Evolutionary conservation across 2,888 invertebrate genomes (phyloP).

Genomic region (Drosophila fulvimacula): DNA sequence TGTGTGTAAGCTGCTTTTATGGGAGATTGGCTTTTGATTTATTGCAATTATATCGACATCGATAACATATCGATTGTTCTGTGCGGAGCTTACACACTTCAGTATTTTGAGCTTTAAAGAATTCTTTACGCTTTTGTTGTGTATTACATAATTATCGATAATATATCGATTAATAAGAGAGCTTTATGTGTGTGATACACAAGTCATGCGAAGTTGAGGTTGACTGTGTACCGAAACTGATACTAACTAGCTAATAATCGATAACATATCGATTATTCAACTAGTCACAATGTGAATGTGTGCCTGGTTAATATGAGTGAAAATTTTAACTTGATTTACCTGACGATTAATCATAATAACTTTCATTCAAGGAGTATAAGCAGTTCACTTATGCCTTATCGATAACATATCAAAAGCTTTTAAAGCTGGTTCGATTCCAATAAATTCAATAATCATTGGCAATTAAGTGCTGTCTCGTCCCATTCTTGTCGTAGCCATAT

Average conservation of each 20-base stretch:
- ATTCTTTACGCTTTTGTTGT: not conserved
- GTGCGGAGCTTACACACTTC: not conserved
- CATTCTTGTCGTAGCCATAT: slow-evolving; percentile 28
- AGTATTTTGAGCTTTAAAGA: not conserved
- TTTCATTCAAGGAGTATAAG: no score
- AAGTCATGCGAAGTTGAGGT: not conserved
- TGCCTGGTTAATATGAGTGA: no score
- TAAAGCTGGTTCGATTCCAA: not conserved
- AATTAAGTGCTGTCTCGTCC: slow-evolving; percentile 43
- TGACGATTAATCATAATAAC: no score
- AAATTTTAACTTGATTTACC: no score
- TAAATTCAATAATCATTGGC: slow-evolving; percentile 40
- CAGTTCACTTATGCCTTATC: no score
- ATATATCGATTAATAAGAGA: not conserved
- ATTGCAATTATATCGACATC: slow-evolving; percentile 8
- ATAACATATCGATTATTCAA: no score
- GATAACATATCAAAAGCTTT: not conserved
- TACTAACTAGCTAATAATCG: no score
- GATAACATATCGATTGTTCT: slow-evolving; percentile 19
- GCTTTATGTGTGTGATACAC: no score
- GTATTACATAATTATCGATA: not conserved
- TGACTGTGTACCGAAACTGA: no score
- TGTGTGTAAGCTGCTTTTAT: slow-evolving; percentile 4
- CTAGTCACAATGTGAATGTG: no score
- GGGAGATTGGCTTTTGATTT: not conserved